Conservation (phyloP, 2,113 vertebrate genomes). For the Archocentrus centrarchus region DNA sequence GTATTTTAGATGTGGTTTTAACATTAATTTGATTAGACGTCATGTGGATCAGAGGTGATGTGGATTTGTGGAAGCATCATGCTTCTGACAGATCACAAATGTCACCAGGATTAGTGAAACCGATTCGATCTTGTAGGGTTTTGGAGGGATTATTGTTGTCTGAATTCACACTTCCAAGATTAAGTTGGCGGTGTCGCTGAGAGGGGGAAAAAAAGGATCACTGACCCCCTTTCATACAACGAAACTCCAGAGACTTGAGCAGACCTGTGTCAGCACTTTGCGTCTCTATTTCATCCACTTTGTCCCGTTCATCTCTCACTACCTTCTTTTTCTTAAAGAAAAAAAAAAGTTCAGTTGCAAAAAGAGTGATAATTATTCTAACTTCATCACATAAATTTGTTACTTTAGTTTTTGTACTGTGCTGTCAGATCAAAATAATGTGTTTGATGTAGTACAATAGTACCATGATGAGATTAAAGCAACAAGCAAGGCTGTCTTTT, state of each 20-base stretch:
- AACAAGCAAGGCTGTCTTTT: conserved; percentile 16
- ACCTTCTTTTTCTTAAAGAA: not conserved
- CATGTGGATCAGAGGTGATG: not conserved
- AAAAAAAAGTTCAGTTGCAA: not conserved
- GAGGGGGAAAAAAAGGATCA: conserved; percentile 1
- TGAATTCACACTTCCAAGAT: not conserved
- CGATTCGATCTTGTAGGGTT: conserved; percentile 1
- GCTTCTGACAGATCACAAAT: conserved; percentile 33
- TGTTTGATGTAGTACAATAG: not conserved
- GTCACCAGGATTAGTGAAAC: conserved; percentile 25
- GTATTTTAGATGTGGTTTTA: conserved; percentile 1
- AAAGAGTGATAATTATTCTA: not conserved
- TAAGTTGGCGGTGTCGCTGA: not conserved
- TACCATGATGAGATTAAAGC: conserved; percentile 15
- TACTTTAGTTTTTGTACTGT: not conserved
- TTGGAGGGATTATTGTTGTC: not conserved
- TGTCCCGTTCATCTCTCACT: not conserved
- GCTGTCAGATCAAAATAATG: conserved; percentile 14
- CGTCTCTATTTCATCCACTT: not conserved
- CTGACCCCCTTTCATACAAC: not conserved
- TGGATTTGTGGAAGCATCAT: not conserved
- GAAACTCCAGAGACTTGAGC: conserved; percentile 28
- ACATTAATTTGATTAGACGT: conserved; percentile 8
- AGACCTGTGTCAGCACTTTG: conserved; percentile 29
- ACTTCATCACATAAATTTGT: not conserved